Evolutionary conservation across 64 coral and sea anemone genomes (phyloP), one percentile per base, ranked within the genome.

Genomic region (Porites australiensis): DNA sequence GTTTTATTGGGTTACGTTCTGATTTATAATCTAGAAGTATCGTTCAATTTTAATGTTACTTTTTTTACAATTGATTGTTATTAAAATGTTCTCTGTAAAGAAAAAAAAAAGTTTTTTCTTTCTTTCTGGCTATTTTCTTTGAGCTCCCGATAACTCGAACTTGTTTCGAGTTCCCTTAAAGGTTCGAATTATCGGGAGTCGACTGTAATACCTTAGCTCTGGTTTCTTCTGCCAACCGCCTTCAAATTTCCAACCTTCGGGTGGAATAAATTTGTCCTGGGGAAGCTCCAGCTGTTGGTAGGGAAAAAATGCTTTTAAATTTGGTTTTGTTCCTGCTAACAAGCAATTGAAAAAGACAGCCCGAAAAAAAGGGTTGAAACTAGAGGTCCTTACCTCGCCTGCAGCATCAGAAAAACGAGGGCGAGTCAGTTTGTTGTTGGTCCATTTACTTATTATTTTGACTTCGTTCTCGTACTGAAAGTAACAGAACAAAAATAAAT

Each of bases 381-480:
- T 12, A 64, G 8, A 65, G 19, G 10, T 49, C 88, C 89, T 88
- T 91, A 97, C 95, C 50, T 94, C 92, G 57, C 95, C 95, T 77
- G 79, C 66, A 14, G 88, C 57, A 70, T 89, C 90, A 49, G 95
- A 97, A 43, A 75, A 94, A 10, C 82, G 88, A 20, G 92, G 74
- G 50, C 95, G 93, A 59, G 92, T 93, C 55, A 93, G 74, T 47
- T 86, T 86, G 20, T 89, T 96, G 54, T 93, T 77, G 7, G 95
- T 97, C 95, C 95, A 97, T 22, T 91, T 81, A 49, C 92, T 77
- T 44, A 88, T 45, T 44, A 93, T 89, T 69, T 93, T 94, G 55
- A 97, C 94, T 58, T 97, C 82, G 44, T 97, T 97, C 55, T 97
- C 95, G 54, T 97, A 97, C 95, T 97, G 44, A 62, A 82, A 82